Evolutionary conservation across 2,797 vertebrate species (phyloP).

Genomic region (Dermochelys coriacea): DNA sequence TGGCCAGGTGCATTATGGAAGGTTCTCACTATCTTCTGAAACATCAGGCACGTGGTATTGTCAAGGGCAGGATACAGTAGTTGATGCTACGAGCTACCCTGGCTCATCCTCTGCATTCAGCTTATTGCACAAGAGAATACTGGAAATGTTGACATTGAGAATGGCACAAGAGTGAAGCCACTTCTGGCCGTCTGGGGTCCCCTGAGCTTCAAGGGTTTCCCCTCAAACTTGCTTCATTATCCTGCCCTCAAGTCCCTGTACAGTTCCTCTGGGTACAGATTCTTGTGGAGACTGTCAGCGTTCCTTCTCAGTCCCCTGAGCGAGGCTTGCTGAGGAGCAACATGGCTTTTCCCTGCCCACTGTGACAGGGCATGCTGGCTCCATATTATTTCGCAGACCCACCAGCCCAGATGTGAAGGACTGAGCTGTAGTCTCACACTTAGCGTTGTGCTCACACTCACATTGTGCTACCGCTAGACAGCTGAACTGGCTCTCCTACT

Average conservation of each 20-base stretch:
- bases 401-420: not conserved
- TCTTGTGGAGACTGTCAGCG: not conserved
- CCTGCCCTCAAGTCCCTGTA: not conserved
- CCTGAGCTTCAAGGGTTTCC: not conserved
- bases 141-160: not conserved
- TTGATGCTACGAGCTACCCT: not conserved
- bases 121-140: not conserved
- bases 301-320: not conserved
- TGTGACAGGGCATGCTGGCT: not conserved
- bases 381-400: not conserved
- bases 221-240: not conserved
- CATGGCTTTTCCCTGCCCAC: not conserved
- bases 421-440: no score
- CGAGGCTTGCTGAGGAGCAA: not conserved
- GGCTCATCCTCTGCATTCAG: not conserved
- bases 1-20: not conserved
- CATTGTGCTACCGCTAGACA: not conserved
- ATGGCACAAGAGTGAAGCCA: not conserved
- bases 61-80: not conserved
- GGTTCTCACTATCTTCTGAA: not conserved
- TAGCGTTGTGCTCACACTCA: not conserved
- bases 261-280: not conserved
- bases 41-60: not conserved
- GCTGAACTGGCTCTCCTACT: not conserved
- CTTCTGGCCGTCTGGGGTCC: not conserved